phyloP scores from a whole-genome alignment of 2,113 vertebrate species.

The Neolamprologus caudopunctatus region DNA sequence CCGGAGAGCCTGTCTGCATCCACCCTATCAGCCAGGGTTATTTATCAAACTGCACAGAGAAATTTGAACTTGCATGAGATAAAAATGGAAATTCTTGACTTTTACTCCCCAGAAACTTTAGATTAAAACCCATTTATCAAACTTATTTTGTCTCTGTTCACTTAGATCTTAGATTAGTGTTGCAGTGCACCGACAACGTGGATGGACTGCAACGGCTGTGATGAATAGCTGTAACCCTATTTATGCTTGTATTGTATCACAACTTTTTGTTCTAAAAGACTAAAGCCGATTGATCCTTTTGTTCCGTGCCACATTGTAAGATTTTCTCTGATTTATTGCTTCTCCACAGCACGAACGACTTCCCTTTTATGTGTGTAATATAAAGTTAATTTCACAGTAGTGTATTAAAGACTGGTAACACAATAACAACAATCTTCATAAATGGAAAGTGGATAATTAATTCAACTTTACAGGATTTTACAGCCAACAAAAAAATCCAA shows the following conservation, averaged over 20 bases:
- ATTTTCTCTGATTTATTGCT: background rate
- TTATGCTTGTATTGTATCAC: background rate
- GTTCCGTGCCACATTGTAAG: background rate
- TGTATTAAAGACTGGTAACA: background rate
- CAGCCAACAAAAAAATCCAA: background rate
- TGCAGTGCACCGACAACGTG: background rate
- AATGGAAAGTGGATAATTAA: background rate
- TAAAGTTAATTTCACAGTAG: background rate
- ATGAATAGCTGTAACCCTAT: background rate
- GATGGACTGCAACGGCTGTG: background rate
- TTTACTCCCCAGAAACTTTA: background rate
- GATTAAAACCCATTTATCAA: background rate
- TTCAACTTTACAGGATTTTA: background rate
- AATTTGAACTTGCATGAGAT: background rate
- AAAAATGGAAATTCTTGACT: background rate
- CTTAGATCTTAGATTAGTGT: background rate
- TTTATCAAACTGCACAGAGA: background rate
- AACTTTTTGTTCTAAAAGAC: background rate
- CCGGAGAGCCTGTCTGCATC: background rate
- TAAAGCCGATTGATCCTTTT: background rate
- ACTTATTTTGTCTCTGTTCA: background rate
- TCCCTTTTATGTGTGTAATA: background rate
- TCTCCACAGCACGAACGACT: background rate
- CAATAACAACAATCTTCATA: background rate
- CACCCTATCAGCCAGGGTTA: background rate